These are phyloP conservation scores for Paguma larvata DNA, from an alignment of 2,797 vertebrate genomes.

Conservation along the genomic window DNA sequence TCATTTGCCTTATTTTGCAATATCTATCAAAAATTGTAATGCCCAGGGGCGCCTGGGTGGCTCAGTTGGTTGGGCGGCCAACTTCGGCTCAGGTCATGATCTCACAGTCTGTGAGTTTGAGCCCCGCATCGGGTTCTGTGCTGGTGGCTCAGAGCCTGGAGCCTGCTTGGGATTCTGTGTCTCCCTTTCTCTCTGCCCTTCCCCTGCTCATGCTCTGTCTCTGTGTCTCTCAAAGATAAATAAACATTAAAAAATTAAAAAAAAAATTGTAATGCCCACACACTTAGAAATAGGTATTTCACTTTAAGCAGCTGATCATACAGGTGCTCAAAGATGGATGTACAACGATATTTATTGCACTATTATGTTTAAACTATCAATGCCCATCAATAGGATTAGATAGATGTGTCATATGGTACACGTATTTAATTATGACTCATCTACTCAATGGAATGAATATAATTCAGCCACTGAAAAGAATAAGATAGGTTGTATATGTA, in stretches of 20 bases:
- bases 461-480: not conserved
- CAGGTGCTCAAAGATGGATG: not conserved
- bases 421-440: not conserved
- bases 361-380: not conserved
- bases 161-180: no score
- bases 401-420: no score
- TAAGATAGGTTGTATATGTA: not conserved
- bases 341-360: not conserved
- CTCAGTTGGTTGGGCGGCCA: no score
- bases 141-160: no score
- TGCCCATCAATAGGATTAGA: not conserved
- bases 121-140: no score
- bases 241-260: no score
- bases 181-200: no score
- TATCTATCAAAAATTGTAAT: constrained; percentile 48
- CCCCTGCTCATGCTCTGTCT: no score
- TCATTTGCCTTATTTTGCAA: not conserved
- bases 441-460: not conserved
- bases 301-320: not conserved
- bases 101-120: no score
- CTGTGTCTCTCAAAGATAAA: no score
- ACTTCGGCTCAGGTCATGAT: no score
- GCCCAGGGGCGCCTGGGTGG: no score
- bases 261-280: constrained; percentile 27
- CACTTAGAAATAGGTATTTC: not conserved